Base-by-base conservation (phyloP, 2,888 invertebrate genomes). In the Ornithoptera priamus region DNA sequence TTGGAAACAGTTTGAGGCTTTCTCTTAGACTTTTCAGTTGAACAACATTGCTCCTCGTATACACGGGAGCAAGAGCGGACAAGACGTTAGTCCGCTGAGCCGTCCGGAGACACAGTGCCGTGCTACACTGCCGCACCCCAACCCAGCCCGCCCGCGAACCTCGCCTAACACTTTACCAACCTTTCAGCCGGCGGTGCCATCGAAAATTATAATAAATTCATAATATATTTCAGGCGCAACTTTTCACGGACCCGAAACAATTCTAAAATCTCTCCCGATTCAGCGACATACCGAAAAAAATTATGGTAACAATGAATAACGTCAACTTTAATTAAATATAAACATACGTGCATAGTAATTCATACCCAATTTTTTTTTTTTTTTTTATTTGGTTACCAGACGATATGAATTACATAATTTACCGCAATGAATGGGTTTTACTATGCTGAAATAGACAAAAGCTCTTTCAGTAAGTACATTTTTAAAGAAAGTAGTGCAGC, bases 1-100 rank as follows among this genome's bases (percentile, higher is more conserved):
- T 88, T 84, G 83, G 78, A 75, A 85, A 82, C 83, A 86, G 86
- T 86, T 87, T 88, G 86, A 83, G 65, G 83, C 78, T 80, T 83
- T 78, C 84, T 78, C 53, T 77, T 73, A 74, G 68, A 79, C 79
- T 75, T 78, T 50, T 80, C 75, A 70, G 77, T 72, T 69, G 63
- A 75, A 86, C 77, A 82, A 85, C 78, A 81, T 82, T 68, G 76
- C 84, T 83, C 84, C 81, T 72, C 78, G 76, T 78, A 77, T 82
- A 82, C 82, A 68, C 72, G 72, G 69, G 79, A 78, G 79, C 78
- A 79, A 75, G 75, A 74, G 65, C 70, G 75, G 74, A 77, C 73
- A 64, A 75, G 73, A 80, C 87, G 89, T 84, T 84, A 80, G 78
- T 73, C 71, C 77, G 59, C 72, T 65, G 36, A 70, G 81, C 77